Base-by-base conservation (phyloP, 2,888 invertebrate species). In the Synanthedon tipuliformis region DNA sequence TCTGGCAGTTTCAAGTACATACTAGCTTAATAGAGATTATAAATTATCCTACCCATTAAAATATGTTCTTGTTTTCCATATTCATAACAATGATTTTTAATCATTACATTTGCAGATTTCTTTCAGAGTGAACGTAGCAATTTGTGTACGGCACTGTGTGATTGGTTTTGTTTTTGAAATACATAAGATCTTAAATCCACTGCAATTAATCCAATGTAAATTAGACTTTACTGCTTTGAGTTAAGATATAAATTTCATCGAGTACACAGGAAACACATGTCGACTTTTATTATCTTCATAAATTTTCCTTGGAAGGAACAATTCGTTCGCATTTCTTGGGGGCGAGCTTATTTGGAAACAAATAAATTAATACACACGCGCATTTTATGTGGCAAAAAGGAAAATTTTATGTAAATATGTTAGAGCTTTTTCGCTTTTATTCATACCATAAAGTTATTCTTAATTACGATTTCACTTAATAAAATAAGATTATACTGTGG, bases 311-410 rank as follows among this genome's bases (percentile, higher is more conserved):
- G 45, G 45, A 45, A 45, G 45, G 45, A 45, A 45, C n/a, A 45
- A 45, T 45, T 45, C 45, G 49, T 15, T 50, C 13, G 16, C 51
- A 51, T 45, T 16, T 23, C 41, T 48, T 48, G 52, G 16, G 23
- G 49, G 48, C 41, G 13, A 15, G 45, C 45, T 52, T 48, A 40
- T 50, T 41, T 34, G 53, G 40, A 49, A 50, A 53, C 53, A 53
- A 50, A 53, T 53, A 50, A 50, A 53, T 53, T 53, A 50, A 53
- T 8, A 23, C 50, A 50, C 50, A 23, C 11, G 13, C 15, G 41
- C 41, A 53, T 50, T 50, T 23, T 41, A 27, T 3, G 3, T 18
- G 50, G 50, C 18, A 41, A 52, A n/a, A 23, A 50, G 27, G 18
- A 27, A 27, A 45, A 45, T 45, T 15, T 45, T 45, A 34, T 34